Evolutionary conservation across 2,113 vertebrate genomes (phyloP).

Genomic region (Megaleporinus macrocephalus): DNA sequence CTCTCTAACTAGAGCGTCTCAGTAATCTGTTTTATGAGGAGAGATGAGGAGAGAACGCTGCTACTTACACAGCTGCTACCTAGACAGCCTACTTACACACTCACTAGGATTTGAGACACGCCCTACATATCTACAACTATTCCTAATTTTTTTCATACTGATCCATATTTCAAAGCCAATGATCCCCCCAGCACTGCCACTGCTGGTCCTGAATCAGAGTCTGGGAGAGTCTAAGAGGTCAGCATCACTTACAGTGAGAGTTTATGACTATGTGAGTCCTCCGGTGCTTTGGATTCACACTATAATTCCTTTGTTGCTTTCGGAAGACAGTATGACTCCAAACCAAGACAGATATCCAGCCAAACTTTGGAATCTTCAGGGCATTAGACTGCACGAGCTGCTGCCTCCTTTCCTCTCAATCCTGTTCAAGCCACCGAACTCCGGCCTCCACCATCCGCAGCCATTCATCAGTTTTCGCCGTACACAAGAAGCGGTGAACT

Average conservation of each 20-base stretch:
- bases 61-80: too few species aligned
- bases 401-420: not conserved
- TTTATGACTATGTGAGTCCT: not conserved
- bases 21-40: too few species aligned
- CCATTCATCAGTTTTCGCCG: conserved; percentile 24
- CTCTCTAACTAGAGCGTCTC: too few species aligned
- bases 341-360: not conserved
- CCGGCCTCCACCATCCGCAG: conserved; percentile 15
- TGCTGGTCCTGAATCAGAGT: too few species aligned
- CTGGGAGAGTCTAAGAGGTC: too few species aligned
- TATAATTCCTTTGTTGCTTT: not conserved
- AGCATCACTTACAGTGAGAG: not conserved
- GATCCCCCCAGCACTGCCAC: too few species aligned
- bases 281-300: not conserved
- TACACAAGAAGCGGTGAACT: conserved; percentile 29
- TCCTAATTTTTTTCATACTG: too few species aligned
- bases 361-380: not conserved
- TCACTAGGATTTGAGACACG: too few species aligned
- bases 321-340: not conserved
- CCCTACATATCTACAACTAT: too few species aligned
- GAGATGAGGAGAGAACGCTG: too few species aligned
- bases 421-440: not conserved
- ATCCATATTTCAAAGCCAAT: too few species aligned
- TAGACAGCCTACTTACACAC: too few species aligned
- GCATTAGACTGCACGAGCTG: not conserved